Evolutionary conservation across 2,888 invertebrate genomes (phyloP).

Genomic region (Cepaea hortensis): DNA sequence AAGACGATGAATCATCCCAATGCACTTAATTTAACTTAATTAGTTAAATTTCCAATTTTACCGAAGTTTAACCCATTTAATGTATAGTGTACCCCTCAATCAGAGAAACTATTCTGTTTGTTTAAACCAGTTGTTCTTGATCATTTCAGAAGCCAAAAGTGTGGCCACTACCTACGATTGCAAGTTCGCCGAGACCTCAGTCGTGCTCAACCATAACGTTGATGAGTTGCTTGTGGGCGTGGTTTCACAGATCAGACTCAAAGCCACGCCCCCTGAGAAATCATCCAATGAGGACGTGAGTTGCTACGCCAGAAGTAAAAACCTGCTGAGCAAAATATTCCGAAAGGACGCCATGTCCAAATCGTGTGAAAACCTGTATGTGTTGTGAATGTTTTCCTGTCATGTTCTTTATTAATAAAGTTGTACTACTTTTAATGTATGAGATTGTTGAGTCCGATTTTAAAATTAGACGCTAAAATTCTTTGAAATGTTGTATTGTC

Average conservation of each 20-base stretch:
- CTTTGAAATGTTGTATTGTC: no score
- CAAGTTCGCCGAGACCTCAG: conserved; percentile 96
- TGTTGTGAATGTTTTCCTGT: conserved; percentile 56
- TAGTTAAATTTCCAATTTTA: no score
- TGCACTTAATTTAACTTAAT: no score
- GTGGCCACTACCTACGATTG: conserved; percentile 92
- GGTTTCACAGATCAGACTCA: conserved; percentile 91
- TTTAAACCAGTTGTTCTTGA: background rate
- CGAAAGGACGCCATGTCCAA: conserved; percentile 73
- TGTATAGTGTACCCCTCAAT: no score
- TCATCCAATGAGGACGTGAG: conserved; percentile 53
- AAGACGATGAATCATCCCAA: no score
- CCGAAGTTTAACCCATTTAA: no score
- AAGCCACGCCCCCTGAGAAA: conserved; percentile 73
- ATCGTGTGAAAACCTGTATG: conserved; percentile 79
- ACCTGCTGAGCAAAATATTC: conserved; percentile 68
- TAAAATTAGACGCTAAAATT: no score
- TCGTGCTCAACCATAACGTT: conserved; percentile 97
- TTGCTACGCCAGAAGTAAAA: conserved; percentile 63
- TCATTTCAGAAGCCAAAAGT: conserved; percentile 90
- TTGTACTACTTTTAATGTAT: no score
- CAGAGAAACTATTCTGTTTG: background rate
- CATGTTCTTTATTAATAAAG: no score
- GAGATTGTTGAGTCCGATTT: no score
- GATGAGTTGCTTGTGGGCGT: conserved; percentile 96